Conservation (phyloP, 2,888 invertebrate genomes). For the Priocnemis perturbator region DNA sequence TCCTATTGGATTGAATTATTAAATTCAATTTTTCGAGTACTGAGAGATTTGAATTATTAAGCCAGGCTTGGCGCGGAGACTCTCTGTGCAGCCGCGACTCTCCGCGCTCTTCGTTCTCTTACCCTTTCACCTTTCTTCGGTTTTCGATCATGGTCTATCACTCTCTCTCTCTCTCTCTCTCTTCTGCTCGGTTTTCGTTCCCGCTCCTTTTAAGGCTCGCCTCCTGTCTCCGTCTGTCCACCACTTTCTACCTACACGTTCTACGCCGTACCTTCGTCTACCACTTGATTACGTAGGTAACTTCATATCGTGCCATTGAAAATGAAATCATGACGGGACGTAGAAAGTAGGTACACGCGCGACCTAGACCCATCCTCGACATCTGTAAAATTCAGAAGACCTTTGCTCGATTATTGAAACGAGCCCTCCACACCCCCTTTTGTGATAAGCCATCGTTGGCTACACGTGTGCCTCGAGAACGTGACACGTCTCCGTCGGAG, state of each 20-base stretch:
- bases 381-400: slow-evolving; percentile 35
- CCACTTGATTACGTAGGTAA: slow-evolving; percentile 24
- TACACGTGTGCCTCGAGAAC: too few species aligned
- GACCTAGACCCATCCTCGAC: neutral
- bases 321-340: slow-evolving; percentile 19
- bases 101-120: slow-evolving; percentile 6
- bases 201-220: neutral
- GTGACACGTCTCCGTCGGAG: too few species aligned
- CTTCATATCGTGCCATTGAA: slow-evolving; percentile 38
- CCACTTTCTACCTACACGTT: too few species aligned
- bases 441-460: too few species aligned
- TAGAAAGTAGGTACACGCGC: too few species aligned
- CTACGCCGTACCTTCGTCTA: too few species aligned
- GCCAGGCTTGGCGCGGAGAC: slow-evolving; percentile 59
- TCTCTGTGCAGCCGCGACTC: slow-evolving; percentile 55
- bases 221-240: slow-evolving; percentile 8
- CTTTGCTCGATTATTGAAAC: slow-evolving; percentile 24
- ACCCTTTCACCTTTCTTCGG: slow-evolving; percentile 3
- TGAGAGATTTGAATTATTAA: slow-evolving; percentile 74
- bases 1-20: slow-evolving; percentile 74
- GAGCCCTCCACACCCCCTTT: neutral
- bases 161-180: too few species aligned
- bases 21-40: slow-evolving; percentile 76
- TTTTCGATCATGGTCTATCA: neutral
- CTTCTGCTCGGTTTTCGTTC: too few species aligned